Percentiles rank a stretch among this genome's conserved stretches.
Conservation (phyloP, 2,113 vertebrate genomes). For the Gadus chalcogrammus region DNA sequence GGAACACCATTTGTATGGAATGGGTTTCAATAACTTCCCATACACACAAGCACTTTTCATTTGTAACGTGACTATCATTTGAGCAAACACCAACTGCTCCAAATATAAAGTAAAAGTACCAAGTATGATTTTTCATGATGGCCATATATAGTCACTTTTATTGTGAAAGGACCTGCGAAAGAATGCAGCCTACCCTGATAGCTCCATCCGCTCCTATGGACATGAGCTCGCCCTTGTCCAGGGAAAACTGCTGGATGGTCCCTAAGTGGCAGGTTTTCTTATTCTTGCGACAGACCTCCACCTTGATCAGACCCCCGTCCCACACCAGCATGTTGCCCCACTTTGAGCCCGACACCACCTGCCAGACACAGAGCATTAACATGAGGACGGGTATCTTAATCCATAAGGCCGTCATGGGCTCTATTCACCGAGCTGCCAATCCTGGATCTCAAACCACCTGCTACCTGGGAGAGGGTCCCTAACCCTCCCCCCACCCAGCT, state of each 20-base stretch:
- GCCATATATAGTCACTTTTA: background rate
- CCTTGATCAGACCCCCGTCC: slow-evolving; percentile 87
- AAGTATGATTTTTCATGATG: no score
- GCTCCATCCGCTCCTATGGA: slow-evolving; percentile 85
- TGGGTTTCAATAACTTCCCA: no score
- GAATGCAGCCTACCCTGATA: slow-evolving; percentile 75
- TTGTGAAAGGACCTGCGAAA: background rate
- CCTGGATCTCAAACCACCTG: no score
- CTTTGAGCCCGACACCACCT: slow-evolving; percentile 92
- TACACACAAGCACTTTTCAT: no score
- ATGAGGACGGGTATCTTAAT: no score
- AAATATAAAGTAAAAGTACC: no score
- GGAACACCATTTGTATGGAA: background rate
- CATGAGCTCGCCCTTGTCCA: slow-evolving; percentile 87
- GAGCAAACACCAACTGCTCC: no score
- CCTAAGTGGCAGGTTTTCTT: slow-evolving; percentile 79
- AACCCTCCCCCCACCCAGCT: background rate
- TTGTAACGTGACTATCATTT: no score
- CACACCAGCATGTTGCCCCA: slow-evolving; percentile 95
- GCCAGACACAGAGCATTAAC: slow-evolving; percentile 10
- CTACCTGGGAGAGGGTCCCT: background rate
- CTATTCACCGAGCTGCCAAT: no score
- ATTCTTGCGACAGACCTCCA: slow-evolving; percentile 79
- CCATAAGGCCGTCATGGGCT: no score
- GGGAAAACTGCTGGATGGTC: slow-evolving; percentile 78